Evolutionary conservation across 2,888 invertebrate species (phyloP), one percentile per base, ranked within the genome.

Genomic region (Aricia artaxerxes): DNA sequence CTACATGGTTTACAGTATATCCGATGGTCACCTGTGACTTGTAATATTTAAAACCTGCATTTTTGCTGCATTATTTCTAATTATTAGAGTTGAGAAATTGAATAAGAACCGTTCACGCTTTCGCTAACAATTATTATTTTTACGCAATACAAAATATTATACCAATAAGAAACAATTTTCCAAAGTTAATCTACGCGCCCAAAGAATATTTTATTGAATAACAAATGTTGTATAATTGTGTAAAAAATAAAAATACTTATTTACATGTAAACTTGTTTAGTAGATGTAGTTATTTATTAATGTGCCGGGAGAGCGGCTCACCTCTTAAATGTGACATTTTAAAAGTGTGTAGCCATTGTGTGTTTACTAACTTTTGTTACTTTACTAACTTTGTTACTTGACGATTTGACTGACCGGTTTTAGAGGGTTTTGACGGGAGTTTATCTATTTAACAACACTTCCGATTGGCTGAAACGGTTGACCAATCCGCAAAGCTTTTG

Each of bases 171-270:
- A 44, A 73, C 73, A 78, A 57, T 76, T 57, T 80, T 89, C 93
- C 93, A 93, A 94, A 94, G 94, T 92, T 91, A 87, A 90, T 90
- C 90, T 88, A 90, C 85, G 90, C 88, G 88, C 83, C 94, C 94
- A 94, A 94, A 94, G 94, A 94, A 87, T 93, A 93, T 91, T 90
- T 90, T 89, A 92, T 90, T 88, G 88, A 89, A 88, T 89, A 88
- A 89, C 85, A 87, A 89, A 88, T 89, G 91, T 91, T 94, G 93
- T 94, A 94, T 92, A 92, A 93, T 93, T 94, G 92, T 94, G 91
- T 90, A 93, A 91, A 92, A 88, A 79, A 73, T 60, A 88, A 90
- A 91, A 91, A 91, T 90, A 92, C 90, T 89, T 92, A 91, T 92
- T 90, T 92, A 92, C 89, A 84, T 93, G 92, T 94, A 92, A 91